Evolutionary conservation across 2,797 vertebrate species (phyloP).

Genomic region (Luscinia megarhynchos): DNA sequence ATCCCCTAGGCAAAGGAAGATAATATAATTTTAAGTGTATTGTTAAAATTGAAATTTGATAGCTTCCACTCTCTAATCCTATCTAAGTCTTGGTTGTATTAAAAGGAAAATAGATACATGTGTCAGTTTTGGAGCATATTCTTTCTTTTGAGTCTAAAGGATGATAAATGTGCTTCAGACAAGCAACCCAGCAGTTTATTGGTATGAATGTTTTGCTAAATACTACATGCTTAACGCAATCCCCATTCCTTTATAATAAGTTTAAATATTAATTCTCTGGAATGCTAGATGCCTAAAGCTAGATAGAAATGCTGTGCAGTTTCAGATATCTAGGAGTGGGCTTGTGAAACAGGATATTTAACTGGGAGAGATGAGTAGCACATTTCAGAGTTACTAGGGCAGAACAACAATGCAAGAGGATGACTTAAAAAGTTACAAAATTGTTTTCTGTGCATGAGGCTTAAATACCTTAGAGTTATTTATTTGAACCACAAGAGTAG

Average conservation of each 20-base stretch:
- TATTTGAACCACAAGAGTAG: conserved; percentile 26
- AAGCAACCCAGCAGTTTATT: conserved; percentile 68
- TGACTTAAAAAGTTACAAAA: conserved; percentile 65
- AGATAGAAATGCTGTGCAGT: conserved; percentile 76
- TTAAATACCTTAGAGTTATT: conserved; percentile 70
- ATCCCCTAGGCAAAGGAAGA: conserved; percentile 65
- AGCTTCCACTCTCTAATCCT: conserved; percentile 64
- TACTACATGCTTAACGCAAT: conserved; percentile 76
- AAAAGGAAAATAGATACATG: conserved; percentile 50
- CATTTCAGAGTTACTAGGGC: conserved; percentile 77
- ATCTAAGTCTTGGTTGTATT: conserved; percentile 42
- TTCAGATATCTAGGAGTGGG: conserved; percentile 79
- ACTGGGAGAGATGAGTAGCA: conserved; percentile 76
- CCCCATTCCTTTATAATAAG: conserved; percentile 81
- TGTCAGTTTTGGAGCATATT: conserved; percentile 61
- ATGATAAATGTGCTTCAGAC: conserved; percentile 69
- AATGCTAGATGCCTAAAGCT: conserved; percentile 83
- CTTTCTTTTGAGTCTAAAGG: conserved; percentile 58
- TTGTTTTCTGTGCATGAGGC: conserved; percentile 67
- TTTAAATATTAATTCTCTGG: conserved; percentile 86
- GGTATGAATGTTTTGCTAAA: conserved; percentile 75
- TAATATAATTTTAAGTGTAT: conserved; percentile 68
- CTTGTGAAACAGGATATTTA: conserved; percentile 84
- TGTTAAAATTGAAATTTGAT: conserved; percentile 70
- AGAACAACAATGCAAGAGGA: conserved; percentile 58